A percentile compares a stretch with the other conserved stretches of the same genome.
Evolutionary conservation across 2,113 vertebrate genomes (phyloP).

Genomic region (Nyctibius bracteatus): DNA sequence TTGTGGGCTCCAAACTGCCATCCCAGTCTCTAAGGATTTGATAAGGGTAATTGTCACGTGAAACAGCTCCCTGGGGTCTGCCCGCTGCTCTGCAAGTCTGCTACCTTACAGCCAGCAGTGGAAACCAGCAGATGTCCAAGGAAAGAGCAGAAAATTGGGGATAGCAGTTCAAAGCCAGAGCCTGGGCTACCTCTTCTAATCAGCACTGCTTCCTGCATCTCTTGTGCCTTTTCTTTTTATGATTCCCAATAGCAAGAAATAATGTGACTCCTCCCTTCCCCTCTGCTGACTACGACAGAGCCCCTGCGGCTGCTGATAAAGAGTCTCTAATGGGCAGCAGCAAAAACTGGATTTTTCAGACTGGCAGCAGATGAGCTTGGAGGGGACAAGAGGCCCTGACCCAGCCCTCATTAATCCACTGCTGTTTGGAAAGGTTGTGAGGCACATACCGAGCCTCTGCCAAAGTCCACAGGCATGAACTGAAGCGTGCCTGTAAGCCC

Average conservation of each 20-base stretch:
- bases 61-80: background rate
- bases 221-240: background rate
- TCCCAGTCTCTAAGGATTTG: background rate
- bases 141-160: background rate
- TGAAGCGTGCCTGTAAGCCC: background rate
- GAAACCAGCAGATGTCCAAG: background rate
- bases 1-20: background rate
- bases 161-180: background rate
- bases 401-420: background rate
- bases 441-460: background rate
- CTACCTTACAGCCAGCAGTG: accelerated
- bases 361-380: background rate
- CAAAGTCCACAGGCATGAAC: background rate
- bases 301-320: background rate
- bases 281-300: background rate
- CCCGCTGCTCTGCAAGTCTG: accelerated
- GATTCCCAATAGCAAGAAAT: background rate
- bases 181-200: background rate
- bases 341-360: background rate
- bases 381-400: background rate
- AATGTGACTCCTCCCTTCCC: background rate
- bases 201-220: background rate
- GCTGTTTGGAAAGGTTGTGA: background rate
- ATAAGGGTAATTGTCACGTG: background rate
- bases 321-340: background rate